phyloP scores from a whole-genome alignment of 2,113 vertebrate genomes.

The Rhadina sibilatrix region DNA sequence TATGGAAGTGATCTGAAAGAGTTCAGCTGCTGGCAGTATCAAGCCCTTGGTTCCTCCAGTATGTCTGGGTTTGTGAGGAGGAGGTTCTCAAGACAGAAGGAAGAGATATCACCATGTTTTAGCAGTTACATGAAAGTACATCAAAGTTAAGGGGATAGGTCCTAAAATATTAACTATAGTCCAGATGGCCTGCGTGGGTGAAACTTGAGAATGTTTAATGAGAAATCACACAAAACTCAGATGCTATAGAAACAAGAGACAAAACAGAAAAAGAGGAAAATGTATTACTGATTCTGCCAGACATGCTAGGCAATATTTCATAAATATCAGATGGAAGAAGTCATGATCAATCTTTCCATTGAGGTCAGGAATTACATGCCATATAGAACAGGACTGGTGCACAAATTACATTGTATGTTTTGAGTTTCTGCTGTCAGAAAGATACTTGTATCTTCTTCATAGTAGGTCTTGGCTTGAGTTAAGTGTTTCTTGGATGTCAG shows the following conservation, averaged over 20 bases:
- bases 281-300: constrained; percentile 50
- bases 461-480: neutral
- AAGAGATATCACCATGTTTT: constrained; percentile 47
- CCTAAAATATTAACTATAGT: constrained; percentile 64
- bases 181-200: constrained; percentile 52
- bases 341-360: neutral
- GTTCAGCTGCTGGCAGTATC: constrained; percentile 23
- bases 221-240: constrained; percentile 59
- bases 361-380: neutral
- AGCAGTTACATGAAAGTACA: constrained; percentile 60
- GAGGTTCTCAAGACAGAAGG: constrained; percentile 50
- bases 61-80: constrained; percentile 29
- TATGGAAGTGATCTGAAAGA: neutral
- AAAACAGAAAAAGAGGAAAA: constrained; percentile 57
- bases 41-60: constrained; percentile 18
- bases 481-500: neutral
- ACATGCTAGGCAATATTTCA: constrained; percentile 60
- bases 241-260: constrained; percentile 63
- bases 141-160: constrained; percentile 53
- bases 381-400: neutral
- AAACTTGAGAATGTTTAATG: constrained; percentile 61
- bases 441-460: neutral
- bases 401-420: neutral
- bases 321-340: constrained; percentile 52
- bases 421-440: neutral